A percentile compares a stretch with the other conserved stretches of the same genome.
These are phyloP conservation scores for Leptopterna dolabrata DNA, from an alignment of 2,888 invertebrate genomes.

Conservation along the genomic window DNA sequence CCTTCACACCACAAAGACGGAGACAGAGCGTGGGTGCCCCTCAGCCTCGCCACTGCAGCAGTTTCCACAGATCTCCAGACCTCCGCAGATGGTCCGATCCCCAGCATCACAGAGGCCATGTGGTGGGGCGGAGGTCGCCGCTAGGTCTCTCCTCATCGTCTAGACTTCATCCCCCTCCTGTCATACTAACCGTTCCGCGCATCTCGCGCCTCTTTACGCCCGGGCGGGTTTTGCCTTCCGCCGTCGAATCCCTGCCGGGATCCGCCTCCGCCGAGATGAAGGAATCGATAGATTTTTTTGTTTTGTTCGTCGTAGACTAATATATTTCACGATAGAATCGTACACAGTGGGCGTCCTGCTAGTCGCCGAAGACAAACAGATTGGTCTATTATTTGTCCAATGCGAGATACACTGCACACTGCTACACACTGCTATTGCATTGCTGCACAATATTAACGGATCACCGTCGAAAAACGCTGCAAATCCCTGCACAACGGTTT, in stretches of 20 bases:
- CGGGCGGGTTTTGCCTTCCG: background rate
- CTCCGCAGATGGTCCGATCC: background rate
- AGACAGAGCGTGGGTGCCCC: background rate
- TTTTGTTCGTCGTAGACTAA: too few species aligned
- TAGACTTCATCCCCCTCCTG: background rate
- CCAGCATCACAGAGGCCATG: slow-evolving; percentile 12
- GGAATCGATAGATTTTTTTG: background rate
- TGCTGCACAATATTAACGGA: too few species aligned
- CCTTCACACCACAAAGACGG: background rate
- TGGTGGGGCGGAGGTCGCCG: slow-evolving; percentile 10
- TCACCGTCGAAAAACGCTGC: too few species aligned
- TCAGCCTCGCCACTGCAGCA: background rate
- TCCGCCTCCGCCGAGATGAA: background rate
- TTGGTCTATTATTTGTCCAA: too few species aligned
- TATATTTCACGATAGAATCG: too few species aligned
- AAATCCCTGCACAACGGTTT: too few species aligned
- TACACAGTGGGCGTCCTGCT: too few species aligned
- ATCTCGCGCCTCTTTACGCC: background rate
- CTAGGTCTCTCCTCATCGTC: slow-evolving; percentile 23
- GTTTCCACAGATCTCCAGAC: background rate
- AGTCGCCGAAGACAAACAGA: too few species aligned
- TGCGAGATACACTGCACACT: too few species aligned
- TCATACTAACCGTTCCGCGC: background rate
- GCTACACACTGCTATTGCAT: too few species aligned
- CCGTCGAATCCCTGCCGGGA: background rate